These are phyloP conservation scores for Muraenolepis orangiensis DNA, from an alignment of 2,797 vertebrate genomes.

Conservation along the genomic window DNA sequence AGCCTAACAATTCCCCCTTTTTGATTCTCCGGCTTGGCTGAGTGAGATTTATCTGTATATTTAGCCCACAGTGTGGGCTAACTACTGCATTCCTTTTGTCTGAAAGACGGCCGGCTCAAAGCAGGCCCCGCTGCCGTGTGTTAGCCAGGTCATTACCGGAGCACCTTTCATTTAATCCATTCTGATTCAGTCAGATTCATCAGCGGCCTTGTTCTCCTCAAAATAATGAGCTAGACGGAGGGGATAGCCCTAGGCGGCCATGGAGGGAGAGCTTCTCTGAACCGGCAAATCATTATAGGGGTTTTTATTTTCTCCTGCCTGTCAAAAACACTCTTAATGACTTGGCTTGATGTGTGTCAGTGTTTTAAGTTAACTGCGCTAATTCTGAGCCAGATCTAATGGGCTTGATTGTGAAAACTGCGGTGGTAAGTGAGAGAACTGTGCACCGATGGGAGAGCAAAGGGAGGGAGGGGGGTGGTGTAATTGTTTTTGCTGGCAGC, in stretches of 20 bases:
- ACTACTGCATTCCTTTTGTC: constrained; percentile 54
- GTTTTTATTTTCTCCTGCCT: constrained; percentile 56
- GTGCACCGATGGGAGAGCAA: constrained; percentile 20
- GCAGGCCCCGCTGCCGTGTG: constrained; percentile 27
- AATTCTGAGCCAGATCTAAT: constrained; percentile 67
- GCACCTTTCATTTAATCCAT: constrained; percentile 65
- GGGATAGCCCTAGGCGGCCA: constrained; percentile 59
- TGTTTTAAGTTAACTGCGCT: constrained; percentile 64
- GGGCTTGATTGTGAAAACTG: constrained; percentile 63
- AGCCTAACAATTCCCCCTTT: constrained; percentile 60
- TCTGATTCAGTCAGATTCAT: constrained; percentile 63
- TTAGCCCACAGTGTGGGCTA: constrained; percentile 32
- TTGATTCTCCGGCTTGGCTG: constrained; percentile 56
- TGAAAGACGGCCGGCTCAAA: constrained; percentile 46
- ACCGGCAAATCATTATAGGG: constrained; percentile 63
- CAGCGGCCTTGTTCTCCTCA: constrained; percentile 61
- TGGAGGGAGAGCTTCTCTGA: constrained; percentile 67
- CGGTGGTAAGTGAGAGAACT: constrained; percentile 47
- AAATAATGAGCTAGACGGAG: constrained; percentile 67
- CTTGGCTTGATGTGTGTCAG: constrained; percentile 67
- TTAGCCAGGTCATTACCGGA: constrained; percentile 51
- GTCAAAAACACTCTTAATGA: constrained; percentile 67
- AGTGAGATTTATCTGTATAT: constrained; percentile 52
- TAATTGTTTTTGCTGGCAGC: constrained; percentile 73
- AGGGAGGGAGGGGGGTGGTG: constrained; percentile 18